phyloP scores from a whole-genome alignment of 2,113 vertebrate species.

The Heliornis fulica region DNA sequence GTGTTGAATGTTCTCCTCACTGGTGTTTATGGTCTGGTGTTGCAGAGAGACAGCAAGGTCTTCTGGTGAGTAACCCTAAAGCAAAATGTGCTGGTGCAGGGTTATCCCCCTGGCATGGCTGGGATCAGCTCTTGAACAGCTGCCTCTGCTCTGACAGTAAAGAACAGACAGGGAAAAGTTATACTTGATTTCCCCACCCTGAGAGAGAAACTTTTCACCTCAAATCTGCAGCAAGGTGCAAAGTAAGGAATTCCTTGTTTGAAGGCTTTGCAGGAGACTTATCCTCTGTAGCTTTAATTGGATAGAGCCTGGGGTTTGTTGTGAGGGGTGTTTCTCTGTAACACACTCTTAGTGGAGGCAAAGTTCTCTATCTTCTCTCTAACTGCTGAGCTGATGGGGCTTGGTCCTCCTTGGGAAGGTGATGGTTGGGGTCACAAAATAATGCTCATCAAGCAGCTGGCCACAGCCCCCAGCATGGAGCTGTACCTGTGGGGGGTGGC shows the following conservation, averaged over 20 bases:
- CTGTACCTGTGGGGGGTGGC: neutral
- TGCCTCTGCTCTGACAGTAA: neutral
- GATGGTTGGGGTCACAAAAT: neutral
- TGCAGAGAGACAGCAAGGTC: neutral
- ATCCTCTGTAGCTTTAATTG: neutral
- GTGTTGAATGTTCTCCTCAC: accelerated
- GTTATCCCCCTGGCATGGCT: neutral
- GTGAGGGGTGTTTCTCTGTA: neutral
- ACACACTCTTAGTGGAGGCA: neutral
- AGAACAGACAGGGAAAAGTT: neutral
- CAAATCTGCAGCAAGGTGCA: neutral
- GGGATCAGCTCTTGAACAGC: neutral
- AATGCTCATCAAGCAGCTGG: neutral
- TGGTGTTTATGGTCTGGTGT: neutral
- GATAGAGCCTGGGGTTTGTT: neutral
- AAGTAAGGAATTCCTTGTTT: neutral
- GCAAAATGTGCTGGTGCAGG: neutral
- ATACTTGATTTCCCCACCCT: neutral
- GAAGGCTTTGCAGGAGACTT: neutral
- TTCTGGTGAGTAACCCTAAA: neutral
- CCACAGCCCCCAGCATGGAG: neutral
- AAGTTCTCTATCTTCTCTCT: neutral
- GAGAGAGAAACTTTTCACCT: neutral
- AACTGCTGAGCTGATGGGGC: neutral
- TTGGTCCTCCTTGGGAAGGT: neutral